phyloP scores from a whole-genome alignment of 2,888 invertebrate species.

The Eristalis tenax region DNA sequence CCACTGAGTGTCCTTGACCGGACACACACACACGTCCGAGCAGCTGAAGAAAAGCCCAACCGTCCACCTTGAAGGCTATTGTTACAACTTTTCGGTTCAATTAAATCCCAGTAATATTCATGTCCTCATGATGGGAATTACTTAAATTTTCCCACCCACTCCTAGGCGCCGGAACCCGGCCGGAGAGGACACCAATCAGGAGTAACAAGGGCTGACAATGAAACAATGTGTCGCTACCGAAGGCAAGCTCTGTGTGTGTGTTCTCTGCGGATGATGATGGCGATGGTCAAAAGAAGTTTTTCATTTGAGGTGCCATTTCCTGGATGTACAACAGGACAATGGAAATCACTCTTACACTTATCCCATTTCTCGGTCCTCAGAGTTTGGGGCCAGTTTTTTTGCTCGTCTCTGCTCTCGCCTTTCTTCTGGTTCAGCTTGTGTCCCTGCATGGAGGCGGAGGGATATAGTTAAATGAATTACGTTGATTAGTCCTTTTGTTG shows the following conservation, averaged over 20 bases:
- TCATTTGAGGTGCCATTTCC: slow-evolving; percentile 70
- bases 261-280: neutral
- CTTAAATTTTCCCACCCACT: slow-evolving; percentile 53
- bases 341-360: slow-evolving; percentile 68
- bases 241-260: neutral
- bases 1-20: slow-evolving; percentile 1
- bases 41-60: neutral
- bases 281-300: slow-evolving; percentile 55
- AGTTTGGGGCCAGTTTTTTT: slow-evolving; percentile 1
- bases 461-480: slow-evolving; percentile 71
- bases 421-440: slow-evolving; percentile 16
- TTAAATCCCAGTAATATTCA: slow-evolving; percentile 69
- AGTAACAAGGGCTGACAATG: slow-evolving; percentile 33
- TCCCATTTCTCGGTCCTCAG: slow-evolving; percentile 4
- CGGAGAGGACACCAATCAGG: slow-evolving; percentile 45
- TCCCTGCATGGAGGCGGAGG: slow-evolving; percentile 24
- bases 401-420: neutral
- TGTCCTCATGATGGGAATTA: slow-evolving; percentile 69
- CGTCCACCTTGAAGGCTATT: slow-evolving; percentile 12
- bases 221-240: slow-evolving; percentile 42
- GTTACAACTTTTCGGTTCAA: slow-evolving; percentile 71
- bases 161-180: neutral
- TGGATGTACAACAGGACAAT: slow-evolving; percentile 63
- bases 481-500: slow-evolving; percentile 70
- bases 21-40: neutral